Evolutionary conservation across 2,888 invertebrate species (phyloP), one percentile per base, ranked within the genome.

Genomic region (Aplocera efformata): DNA sequence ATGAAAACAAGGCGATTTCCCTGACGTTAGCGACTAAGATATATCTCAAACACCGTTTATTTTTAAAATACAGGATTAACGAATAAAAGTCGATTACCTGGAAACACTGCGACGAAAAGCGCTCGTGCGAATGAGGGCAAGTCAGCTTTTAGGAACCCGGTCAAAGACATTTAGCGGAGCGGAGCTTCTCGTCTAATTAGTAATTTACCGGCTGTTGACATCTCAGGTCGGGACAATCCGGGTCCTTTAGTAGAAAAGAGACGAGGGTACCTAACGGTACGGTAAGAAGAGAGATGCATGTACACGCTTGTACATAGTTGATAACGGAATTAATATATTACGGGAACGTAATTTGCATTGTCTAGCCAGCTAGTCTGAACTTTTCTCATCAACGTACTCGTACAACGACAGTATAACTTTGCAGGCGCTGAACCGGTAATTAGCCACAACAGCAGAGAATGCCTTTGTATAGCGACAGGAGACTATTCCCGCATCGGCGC

Each of bases 121-220:
- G 28, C 21, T 32, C 35, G 7, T 24, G 31, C 25, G 29, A 40
- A 32, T 32, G 32, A 21, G 28, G 35, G n/a, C 50, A 5, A 42
- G 48, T 48, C 44, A 57, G 40, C 45, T 50, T 49, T 48, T 32
- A 50, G 35, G 31, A 48, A 44, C 46, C 37, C 60, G 51, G 50
- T 53, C 53, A 50, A 44, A 53, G 48, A 46, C 46, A 46, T 50
- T 50, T 32, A 42, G 45, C 33, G 33, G 42, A 29, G 40, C 54
- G 48, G 41, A 50, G 50, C 56, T 53, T 57, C 55, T 42, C 42
- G 46, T 55, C 55, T 51, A 60, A 67, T 67, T 60, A 62, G 50
- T 59, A 59, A 67, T 64, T 60, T 57, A 60, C 56, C 40, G 62
- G 56, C 44, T 62, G 67, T 57, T 64, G 68, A 67, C 63, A 56